Percentiles rank a stretch among this genome's conserved stretches.
phyloP scores from a whole-genome alignment of 1,140 invertebrate species.

The Drosophila ironensis region DNA sequence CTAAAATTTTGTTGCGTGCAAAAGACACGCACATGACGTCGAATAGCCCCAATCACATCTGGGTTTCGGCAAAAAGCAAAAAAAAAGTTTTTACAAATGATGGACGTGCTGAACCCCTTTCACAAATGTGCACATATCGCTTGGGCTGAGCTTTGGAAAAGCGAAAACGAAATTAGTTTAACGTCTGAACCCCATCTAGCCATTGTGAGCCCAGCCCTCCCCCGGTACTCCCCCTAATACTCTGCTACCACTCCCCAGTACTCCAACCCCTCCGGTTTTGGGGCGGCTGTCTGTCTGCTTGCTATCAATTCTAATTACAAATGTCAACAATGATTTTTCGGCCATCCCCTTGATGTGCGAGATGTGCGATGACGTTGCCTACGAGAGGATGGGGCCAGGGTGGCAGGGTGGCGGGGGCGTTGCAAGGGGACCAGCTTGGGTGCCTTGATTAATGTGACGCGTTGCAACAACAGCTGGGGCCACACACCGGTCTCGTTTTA shows the following conservation, averaged over 20 bases:
- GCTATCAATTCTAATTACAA: constrained; percentile 79
- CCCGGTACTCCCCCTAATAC: too few species aligned
- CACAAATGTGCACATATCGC: constrained; percentile 40
- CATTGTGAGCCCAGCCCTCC: not conserved
- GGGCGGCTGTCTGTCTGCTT: constrained; percentile 39
- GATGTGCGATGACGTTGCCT: constrained; percentile 36
- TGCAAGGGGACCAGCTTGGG: not conserved
- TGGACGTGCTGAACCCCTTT: constrained; percentile 46
- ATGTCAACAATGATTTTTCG: constrained; percentile 79
- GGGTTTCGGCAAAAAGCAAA: constrained; percentile 1
- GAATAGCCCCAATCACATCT: constrained; percentile 12
- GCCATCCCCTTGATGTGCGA: constrained; percentile 43
- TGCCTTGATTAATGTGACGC: constrained; percentile 75
- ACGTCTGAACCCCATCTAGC: constrained; percentile 45
- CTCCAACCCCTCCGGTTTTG: not conserved
- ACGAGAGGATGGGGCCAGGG: constrained; percentile 1
- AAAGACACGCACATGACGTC: constrained; percentile 18
- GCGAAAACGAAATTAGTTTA: constrained; percentile 73
- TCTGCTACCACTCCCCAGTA: too few species aligned
- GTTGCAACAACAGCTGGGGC: constrained; percentile 43
- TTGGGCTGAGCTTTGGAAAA: constrained; percentile 16
- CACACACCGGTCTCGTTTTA: constrained; percentile 31
- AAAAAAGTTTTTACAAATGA: constrained; percentile 60
- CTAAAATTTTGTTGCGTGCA: constrained; percentile 1
- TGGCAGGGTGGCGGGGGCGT: constrained; percentile 13